Conservation (phyloP, 1,140 invertebrate genomes). For the Marisa cornuarietis region DNA sequence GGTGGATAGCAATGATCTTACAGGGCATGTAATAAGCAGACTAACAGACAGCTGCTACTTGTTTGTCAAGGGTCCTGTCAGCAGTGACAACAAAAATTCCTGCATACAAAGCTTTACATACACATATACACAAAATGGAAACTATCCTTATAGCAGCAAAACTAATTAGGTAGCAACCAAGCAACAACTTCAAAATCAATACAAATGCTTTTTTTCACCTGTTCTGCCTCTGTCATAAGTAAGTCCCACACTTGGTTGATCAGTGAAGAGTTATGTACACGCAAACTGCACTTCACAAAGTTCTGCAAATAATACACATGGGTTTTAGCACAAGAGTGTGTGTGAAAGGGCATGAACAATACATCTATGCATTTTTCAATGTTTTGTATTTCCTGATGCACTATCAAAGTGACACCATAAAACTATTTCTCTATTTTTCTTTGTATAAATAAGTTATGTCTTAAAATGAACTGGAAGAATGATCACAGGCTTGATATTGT, state of each 20-base stretch:
- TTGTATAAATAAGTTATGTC: no score
- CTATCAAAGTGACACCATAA: neutral
- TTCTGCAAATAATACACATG: constrained; percentile 36
- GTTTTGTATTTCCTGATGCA: neutral
- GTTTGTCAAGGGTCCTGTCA: no score
- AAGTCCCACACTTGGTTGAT: constrained; percentile 42
- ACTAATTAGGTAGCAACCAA: neutral
- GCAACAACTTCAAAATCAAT: neutral
- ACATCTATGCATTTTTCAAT: neutral
- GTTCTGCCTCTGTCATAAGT: constrained; percentile 36
- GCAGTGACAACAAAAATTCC: neutral
- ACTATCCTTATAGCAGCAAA: neutral
- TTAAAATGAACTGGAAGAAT: neutral
- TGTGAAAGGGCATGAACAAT: neutral
- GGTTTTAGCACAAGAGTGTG: neutral
- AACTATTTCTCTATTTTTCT: no score
- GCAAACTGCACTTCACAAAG: constrained; percentile 47
- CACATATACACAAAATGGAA: neutral
- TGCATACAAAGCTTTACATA: neutral
- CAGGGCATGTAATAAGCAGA: no score
- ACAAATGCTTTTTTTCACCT: constrained; percentile 20
- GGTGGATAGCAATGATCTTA: no score
- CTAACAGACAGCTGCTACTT: no score
- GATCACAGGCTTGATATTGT: neutral
- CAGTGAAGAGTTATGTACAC: constrained; percentile 28